Conservation (phyloP, 2,888 invertebrate species). For the Pseudococcus longispinus region DNA sequence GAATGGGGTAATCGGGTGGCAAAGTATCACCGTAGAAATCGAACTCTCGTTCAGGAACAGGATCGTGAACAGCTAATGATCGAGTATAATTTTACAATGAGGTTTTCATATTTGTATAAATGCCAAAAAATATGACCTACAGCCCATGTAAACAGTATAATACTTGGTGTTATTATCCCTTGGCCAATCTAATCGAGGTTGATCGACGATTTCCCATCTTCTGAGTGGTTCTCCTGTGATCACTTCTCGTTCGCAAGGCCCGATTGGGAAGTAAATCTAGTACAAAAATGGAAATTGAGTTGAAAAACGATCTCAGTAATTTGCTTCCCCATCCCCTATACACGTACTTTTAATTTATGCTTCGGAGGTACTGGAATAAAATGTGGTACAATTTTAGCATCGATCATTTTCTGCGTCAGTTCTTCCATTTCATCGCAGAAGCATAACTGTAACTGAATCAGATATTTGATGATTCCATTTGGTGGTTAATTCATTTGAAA, state of each 20-base stretch:
- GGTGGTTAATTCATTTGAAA: neutral
- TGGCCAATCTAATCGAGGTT: neutral
- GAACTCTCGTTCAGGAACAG: neutral
- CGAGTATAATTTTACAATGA: neutral
- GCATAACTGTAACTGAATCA: neutral
- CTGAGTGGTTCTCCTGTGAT: neutral
- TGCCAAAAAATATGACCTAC: neutral
- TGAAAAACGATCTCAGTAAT: neutral
- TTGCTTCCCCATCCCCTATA: neutral
- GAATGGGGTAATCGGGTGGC: neutral
- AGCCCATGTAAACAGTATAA: neutral
- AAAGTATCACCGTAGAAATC: neutral
- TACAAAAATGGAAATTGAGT: neutral
- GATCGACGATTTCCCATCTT: neutral
- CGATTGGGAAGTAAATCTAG: neutral
- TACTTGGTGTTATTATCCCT: neutral
- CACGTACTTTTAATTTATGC: neutral
- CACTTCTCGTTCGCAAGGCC: neutral
- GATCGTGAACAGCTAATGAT: neutral
- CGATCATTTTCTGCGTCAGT: slow-evolving; percentile 9
- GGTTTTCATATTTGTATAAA: neutral
- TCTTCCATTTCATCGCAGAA: neutral
- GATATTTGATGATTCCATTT: neutral
- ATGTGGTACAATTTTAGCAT: neutral
- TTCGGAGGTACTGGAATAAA: neutral